phyloP scores from a whole-genome alignment of 92 coral and sea anemone genomes.

The Hydrozoanthus gracilis region DNA sequence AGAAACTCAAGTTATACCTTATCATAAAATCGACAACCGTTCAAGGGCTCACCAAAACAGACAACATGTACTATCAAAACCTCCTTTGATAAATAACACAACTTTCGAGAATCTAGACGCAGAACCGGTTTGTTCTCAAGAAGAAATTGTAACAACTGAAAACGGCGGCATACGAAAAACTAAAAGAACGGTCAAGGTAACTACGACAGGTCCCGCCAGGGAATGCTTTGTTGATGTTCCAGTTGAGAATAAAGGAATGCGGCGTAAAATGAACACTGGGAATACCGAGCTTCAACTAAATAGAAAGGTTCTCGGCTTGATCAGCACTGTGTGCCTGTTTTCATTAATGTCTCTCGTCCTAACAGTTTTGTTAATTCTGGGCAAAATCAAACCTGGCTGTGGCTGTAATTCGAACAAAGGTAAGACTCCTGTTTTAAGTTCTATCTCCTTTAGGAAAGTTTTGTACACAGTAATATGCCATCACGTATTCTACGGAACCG shows the following conservation, averaged over 20 bases:
- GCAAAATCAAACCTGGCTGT: conserved; percentile 42
- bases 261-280: not conserved
- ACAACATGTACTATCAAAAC: conserved; percentile 2
- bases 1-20: conserved; percentile 38
- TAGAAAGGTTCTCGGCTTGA: conserved; percentile 8
- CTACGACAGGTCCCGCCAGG: not conserved
- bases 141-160: conserved; percentile 36
- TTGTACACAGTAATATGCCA: not conserved
- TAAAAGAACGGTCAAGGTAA: conserved; percentile 27
- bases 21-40: conserved; percentile 41
- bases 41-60: conserved; percentile 31
- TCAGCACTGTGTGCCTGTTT: conserved; percentile 27
- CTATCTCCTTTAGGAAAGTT: not conserved
- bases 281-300: conserved; percentile 7
- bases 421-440: not conserved
- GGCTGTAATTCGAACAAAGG: conserved; percentile 17
- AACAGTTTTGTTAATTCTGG: conserved; percentile 23
- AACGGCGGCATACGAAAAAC: conserved; percentile 36
- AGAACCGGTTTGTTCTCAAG: conserved; percentile 32
- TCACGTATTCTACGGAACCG: no score
- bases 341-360: conserved; percentile 25
- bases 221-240: conserved; percentile 35
- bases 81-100: conserved; percentile 39
- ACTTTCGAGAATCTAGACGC: conserved; percentile 36
- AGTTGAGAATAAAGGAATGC: not conserved